Evolutionary conservation across 35 echinoderm and acorn worm genomes (phyloP).

Genomic region (Ptychodera flava): DNA sequence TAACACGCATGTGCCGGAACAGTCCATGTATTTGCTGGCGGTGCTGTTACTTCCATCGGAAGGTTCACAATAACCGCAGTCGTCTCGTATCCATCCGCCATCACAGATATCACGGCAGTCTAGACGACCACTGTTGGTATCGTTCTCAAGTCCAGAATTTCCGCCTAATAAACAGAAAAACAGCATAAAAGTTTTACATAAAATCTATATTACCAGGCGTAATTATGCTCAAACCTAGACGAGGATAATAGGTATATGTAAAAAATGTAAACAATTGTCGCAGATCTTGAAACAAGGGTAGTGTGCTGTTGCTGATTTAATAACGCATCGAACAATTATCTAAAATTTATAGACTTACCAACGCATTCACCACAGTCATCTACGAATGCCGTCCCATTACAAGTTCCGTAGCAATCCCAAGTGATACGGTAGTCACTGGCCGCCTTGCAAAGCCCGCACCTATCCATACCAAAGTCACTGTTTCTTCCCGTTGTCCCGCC

Average conservation of each 20-base stretch:
- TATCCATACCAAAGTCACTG: conserved; percentile 57
- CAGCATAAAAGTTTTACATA: too few species aligned
- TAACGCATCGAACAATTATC: too few species aligned
- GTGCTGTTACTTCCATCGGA: conserved; percentile 27
- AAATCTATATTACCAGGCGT: too few species aligned
- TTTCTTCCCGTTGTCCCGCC: conserved; percentile 59
- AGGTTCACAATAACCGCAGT: conserved; percentile 67
- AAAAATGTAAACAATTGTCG: too few species aligned
- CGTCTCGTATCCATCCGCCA: conserved; percentile 63
- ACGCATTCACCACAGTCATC: conserved; percentile 72
- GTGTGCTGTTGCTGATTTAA: too few species aligned
- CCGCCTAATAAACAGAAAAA: conserved; percentile 76
- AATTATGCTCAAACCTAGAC: too few species aligned
- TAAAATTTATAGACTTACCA: conserved; percentile 52
- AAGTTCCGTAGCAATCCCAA: conserved; percentile 88
- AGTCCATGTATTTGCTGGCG: conserved; percentile 91
- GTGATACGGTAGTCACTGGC: conserved; percentile 39
- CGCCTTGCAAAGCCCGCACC: conserved; percentile 55
- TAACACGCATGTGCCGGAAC: conserved; percentile 43
- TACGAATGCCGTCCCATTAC: conserved; percentile 57
- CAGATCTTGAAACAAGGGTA: too few species aligned
- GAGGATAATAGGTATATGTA: too few species aligned
- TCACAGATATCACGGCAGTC: conserved; percentile 77
- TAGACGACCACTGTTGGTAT: conserved; percentile 43
- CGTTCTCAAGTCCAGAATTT: conserved; percentile 23